These are phyloP conservation scores for Spinibarbus caldwelli DNA, from an alignment of 2,797 vertebrate species.

Conservation along the genomic window DNA sequence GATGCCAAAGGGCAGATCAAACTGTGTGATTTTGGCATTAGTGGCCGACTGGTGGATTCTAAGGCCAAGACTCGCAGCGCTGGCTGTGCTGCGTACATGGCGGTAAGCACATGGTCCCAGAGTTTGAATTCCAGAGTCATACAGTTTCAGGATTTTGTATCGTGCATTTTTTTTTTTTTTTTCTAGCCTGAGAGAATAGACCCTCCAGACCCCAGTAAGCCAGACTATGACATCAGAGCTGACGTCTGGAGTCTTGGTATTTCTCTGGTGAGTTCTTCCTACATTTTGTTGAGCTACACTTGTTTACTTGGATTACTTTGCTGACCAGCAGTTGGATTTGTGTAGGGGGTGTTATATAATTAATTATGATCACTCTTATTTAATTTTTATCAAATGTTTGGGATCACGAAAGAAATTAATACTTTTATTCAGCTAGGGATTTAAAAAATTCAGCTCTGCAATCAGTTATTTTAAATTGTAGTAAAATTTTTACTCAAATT, in stretches of 20 bases:
- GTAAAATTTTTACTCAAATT: neutral
- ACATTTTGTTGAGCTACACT: neutral
- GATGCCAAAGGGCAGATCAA: constrained; percentile 94
- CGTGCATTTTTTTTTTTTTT: constrained; percentile 17
- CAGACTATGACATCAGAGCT: constrained; percentile 95
- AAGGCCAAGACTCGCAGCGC: constrained; percentile 95
- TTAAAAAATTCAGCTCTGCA: neutral
- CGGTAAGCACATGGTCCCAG: constrained; percentile 77
- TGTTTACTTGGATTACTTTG: neutral
- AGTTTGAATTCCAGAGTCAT: neutral
- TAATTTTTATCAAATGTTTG: neutral
- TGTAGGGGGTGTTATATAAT: neutral
- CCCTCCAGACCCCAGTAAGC: constrained; percentile 94
- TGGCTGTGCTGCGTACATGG: constrained; percentile 97
- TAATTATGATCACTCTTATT: too few species aligned
- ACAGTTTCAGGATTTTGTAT: neutral
- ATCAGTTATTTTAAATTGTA: too few species aligned
- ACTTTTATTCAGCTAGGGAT: neutral
- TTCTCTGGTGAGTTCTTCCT: constrained; percentile 82
- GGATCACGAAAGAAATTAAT: neutral
- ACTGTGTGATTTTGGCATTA: constrained; percentile 96
- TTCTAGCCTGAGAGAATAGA: constrained; percentile 93
- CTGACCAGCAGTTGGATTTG: neutral
- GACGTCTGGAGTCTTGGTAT: constrained; percentile 97
- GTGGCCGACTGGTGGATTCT: constrained; percentile 93